These are phyloP conservation scores for Dendrocopos noguchii DNA, from an alignment of 2,113 vertebrate species.

Conservation along the genomic window DNA sequence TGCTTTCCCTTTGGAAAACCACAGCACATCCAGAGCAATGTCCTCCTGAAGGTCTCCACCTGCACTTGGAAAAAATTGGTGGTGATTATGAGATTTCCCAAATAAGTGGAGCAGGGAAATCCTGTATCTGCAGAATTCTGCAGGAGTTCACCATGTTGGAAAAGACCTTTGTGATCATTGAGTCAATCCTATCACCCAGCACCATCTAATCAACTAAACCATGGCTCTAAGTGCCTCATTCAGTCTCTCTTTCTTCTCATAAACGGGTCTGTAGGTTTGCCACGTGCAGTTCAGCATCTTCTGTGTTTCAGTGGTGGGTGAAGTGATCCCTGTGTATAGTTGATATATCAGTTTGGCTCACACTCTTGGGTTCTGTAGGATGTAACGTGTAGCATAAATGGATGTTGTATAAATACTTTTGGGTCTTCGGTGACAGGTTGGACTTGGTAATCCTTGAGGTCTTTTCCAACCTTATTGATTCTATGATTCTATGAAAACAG, in stretches of 20 bases:
- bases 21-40: too few relatives aligned
- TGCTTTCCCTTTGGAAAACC: not conserved
- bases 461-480: not conserved
- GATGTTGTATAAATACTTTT: constrained; percentile 12
- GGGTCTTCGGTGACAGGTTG: not conserved
- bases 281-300: not conserved
- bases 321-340: rapidly evolving
- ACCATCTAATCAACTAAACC: too few relatives aligned
- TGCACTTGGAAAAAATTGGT: too few relatives aligned
- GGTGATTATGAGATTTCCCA: too few relatives aligned
- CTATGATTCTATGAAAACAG: not conserved
- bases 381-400: not conserved
- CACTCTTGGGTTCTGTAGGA: not conserved
- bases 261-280: not conserved
- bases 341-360: not conserved
- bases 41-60: too few relatives aligned
- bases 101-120: not conserved
- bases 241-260: not conserved
- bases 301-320: not conserved
- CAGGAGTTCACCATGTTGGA: too few relatives aligned
- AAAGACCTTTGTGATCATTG: too few relatives aligned
- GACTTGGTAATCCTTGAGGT: too few relatives aligned
- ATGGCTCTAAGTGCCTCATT: too few relatives aligned
- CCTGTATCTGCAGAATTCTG: not conserved
- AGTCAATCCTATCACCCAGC: too few relatives aligned